Evolutionary conservation across 2,113 vertebrate genomes (phyloP).

Genomic region (Excalfactoria chinensis): DNA sequence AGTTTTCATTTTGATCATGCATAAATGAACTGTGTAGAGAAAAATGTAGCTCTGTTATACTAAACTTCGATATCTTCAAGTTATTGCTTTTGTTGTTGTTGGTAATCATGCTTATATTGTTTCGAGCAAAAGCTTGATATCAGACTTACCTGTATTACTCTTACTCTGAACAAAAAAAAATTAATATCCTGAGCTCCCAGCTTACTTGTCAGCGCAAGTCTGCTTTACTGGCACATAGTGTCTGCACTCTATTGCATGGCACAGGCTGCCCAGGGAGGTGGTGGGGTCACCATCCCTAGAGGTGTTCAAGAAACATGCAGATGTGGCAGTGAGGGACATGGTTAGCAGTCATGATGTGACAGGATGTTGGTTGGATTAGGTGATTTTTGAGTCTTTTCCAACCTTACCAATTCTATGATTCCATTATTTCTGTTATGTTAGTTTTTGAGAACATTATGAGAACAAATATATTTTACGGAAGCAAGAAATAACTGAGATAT

Average conservation of each 20-base stretch:
- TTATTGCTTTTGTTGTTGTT: neutral
- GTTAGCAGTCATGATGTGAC: no score
- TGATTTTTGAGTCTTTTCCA: no score
- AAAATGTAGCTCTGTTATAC: neutral
- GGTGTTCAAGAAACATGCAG: no score
- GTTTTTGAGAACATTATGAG: neutral
- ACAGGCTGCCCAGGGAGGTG: no score
- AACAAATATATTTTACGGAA: neutral
- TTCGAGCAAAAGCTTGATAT: neutral
- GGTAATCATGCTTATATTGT: neutral
- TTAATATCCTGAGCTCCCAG: neutral
- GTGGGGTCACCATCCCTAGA: no score
- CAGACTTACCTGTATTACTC: neutral
- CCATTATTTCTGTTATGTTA: neutral
- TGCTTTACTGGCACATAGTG: neutral
- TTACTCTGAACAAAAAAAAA: neutral
- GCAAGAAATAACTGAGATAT: neutral
- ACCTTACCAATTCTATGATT: no score
- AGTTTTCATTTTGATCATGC: neutral
- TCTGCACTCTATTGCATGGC: neutral
- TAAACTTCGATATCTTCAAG: neutral
- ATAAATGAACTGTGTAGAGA: neutral
- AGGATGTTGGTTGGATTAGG: no score
- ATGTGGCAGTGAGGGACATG: no score
- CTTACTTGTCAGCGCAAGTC: neutral